These are phyloP conservation scores for Carpatolechia fugitivella DNA, from an alignment of 2,888 invertebrate genomes.

Conservation along the genomic window DNA sequence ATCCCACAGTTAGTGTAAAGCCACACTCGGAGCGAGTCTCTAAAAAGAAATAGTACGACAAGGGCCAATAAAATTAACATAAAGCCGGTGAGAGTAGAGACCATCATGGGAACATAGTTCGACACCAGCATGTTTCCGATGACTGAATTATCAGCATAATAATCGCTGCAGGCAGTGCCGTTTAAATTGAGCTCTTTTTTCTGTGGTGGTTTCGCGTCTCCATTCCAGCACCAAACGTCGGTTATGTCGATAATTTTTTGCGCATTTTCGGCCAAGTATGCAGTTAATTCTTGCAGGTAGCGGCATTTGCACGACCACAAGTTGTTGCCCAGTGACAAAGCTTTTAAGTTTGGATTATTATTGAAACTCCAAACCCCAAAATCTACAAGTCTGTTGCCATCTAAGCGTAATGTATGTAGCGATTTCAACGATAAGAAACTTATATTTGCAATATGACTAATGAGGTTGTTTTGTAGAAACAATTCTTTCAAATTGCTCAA, in stretches of 20 bases:
- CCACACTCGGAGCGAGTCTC: conserved; percentile 92
- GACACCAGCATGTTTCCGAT: conserved; percentile 90
- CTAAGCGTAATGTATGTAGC: conserved; percentile 88
- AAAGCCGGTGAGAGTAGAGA: conserved; percentile 87
- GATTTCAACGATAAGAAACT: conserved; percentile 89
- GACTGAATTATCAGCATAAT: conserved; percentile 89
- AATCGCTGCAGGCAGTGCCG: conserved; percentile 92
- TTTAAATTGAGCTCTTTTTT: conserved; percentile 90
- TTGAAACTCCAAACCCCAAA: conserved; percentile 89
- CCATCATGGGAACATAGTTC: conserved; percentile 91
- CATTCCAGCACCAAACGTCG: conserved; percentile 90
- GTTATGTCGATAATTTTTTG: conserved; percentile 88
- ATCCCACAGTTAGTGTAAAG: conserved; percentile 92
- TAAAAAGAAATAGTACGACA: conserved; percentile 90
- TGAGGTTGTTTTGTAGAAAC: conserved; percentile 91
- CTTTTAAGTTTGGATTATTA: conserved; percentile 83
- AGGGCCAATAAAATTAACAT: conserved; percentile 87
- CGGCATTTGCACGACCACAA: conserved; percentile 95
- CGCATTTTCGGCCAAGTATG: conserved; percentile 90
- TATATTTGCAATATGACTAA: conserved; percentile 87
- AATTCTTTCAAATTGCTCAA: conserved; percentile 88
- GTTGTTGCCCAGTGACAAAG: conserved; percentile 89
- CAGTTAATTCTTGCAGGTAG: conserved; percentile 90
- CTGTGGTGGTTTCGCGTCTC: conserved; percentile 85
- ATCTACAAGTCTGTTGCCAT: conserved; percentile 89